These are phyloP conservation scores for Physella acuta DNA, from an alignment of 1,140 invertebrate species.

Conservation along the genomic window DNA sequence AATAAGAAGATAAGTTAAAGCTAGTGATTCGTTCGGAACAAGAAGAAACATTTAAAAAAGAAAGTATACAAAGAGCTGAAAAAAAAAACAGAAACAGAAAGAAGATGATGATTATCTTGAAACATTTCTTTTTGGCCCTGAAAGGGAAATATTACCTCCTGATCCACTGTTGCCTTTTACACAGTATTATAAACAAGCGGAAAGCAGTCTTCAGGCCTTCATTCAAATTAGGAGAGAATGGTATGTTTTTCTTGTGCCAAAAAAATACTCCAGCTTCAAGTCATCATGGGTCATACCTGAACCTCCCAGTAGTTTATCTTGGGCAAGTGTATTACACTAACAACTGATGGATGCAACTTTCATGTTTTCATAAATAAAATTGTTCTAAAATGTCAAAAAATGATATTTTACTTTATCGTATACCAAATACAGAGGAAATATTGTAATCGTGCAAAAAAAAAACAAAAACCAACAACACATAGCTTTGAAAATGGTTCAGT, in stretches of 20 bases:
- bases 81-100: conserved; percentile 10
- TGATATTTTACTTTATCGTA: too few species aligned
- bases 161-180: conserved; percentile 11
- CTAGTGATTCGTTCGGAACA: conserved; percentile 17
- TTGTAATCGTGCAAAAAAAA: too few species aligned
- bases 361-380: not conserved
- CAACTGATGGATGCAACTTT: too few species aligned
- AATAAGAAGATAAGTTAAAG: conserved; percentile 16
- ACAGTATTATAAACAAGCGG: conserved; percentile 19
- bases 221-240: conserved; percentile 23
- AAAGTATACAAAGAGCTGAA: not conserved
- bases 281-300: conserved; percentile 16
- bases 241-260: conserved; percentile 11
- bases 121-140: conserved; percentile 10
- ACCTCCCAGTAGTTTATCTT: conserved; percentile 3
- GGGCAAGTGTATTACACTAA: conserved; percentile 14
- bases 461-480: too few species aligned
- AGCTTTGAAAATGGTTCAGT: too few species aligned
- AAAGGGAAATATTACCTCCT: not conserved
- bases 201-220: conserved; percentile 7
- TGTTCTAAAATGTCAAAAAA: not conserved
- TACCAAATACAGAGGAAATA: too few species aligned
- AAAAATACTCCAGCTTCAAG: conserved; percentile 1
- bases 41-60: not conserved
- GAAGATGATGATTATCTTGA: conserved; percentile 12